Evolutionary conservation across 2,797 vertebrate genomes (phyloP).

Genomic region (Buceros bicornis): DNA sequence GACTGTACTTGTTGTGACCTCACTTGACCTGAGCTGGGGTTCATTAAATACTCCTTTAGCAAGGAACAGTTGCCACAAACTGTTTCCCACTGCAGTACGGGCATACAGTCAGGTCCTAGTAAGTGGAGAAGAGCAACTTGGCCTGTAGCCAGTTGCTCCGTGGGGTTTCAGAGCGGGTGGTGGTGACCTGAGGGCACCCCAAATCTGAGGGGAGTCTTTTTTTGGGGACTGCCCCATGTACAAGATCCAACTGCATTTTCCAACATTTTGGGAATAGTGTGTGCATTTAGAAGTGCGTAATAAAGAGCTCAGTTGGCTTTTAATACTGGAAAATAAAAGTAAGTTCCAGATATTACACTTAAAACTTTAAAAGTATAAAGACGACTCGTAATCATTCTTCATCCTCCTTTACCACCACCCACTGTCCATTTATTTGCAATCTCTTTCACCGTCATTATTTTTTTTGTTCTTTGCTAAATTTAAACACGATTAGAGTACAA

Average conservation of each 20-base stretch:
- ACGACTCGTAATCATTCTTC: background rate
- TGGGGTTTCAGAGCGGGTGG: background rate
- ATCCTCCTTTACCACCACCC: background rate
- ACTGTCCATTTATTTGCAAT: background rate
- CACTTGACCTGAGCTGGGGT: background rate
- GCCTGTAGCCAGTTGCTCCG: background rate
- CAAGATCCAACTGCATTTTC: background rate
- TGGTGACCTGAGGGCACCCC: background rate
- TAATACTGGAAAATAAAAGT: background rate
- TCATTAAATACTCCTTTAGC: background rate
- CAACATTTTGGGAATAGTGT: background rate
- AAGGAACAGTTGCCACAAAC: background rate
- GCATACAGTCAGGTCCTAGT: rapidly evolving
- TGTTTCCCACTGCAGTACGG: background rate
- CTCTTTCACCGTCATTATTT: background rate
- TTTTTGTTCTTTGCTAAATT: background rate
- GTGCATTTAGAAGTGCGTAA: background rate
- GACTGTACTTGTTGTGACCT: background rate
- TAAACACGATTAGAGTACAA: background rate
- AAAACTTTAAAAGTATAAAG: background rate
- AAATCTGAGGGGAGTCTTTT: background rate
- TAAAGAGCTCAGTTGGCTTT: background rate
- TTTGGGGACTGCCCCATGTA: background rate
- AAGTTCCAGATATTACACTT: background rate
- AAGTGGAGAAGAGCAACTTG: background rate